A percentile compares a stretch with the other conserved stretches of the same genome.
These are phyloP conservation scores for Lemur catta DNA, from an alignment of 2,797 vertebrate genomes.

Conservation along the genomic window DNA sequence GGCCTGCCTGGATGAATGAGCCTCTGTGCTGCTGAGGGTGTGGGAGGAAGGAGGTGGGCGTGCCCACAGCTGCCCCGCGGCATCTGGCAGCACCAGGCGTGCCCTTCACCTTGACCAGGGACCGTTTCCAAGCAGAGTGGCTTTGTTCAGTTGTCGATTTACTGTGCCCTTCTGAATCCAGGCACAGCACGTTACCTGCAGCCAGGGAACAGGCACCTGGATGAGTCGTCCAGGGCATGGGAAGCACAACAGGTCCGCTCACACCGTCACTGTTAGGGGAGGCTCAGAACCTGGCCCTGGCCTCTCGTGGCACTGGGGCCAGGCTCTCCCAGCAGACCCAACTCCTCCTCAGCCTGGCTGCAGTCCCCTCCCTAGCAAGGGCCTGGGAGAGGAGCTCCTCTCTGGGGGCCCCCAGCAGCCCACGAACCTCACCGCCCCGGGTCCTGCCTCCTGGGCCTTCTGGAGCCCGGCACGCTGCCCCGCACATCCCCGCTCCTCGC, in stretches of 20 bases:
- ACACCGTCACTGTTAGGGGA: neutral
- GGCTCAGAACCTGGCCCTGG: neutral
- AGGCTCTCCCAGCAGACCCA: neutral
- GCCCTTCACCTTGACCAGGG: slow-evolving; percentile 42
- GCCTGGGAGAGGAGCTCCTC: neutral
- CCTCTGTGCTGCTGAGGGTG: slow-evolving; percentile 39
- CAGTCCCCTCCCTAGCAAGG: neutral
- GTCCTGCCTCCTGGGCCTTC: neutral
- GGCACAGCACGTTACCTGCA: neutral
- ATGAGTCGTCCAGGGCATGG: neutral
- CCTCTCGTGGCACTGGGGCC: neutral
- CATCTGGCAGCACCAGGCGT: neutral
- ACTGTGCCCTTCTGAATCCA: neutral
- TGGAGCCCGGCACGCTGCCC: too few species aligned
- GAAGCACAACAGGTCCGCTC: neutral
- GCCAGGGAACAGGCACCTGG: neutral
- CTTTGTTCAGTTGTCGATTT: neutral
- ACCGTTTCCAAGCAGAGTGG: neutral
- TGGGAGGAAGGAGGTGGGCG: neutral
- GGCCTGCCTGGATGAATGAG: slow-evolving; percentile 26
- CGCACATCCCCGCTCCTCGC: neutral
- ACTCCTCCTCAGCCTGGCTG: neutral
- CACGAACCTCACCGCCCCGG: too few species aligned
- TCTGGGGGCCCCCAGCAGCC: too few species aligned
- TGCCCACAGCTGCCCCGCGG: neutral